A percentile compares a stretch with the other conserved stretches of the same genome.
phyloP scores from a whole-genome alignment of 2,888 invertebrate genomes.

The Laothoe populi region DNA sequence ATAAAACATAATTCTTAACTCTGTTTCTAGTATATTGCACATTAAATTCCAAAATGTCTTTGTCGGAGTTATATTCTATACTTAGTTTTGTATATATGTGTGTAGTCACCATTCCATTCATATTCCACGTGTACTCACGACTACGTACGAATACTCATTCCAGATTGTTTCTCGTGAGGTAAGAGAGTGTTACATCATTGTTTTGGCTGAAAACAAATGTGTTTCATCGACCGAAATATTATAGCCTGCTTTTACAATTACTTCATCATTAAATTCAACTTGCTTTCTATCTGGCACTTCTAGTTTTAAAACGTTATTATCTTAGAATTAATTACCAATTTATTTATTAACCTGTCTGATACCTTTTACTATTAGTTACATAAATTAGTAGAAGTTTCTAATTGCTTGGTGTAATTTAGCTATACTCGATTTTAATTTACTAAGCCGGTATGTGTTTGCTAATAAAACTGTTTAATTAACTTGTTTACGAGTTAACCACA shows the following conservation, averaged over 20 bases:
- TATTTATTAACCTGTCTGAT: background rate
- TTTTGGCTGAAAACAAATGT: conserved; percentile 6
- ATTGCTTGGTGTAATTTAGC: too few relatives aligned
- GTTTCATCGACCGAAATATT: conserved; percentile 13
- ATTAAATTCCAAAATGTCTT: too few relatives aligned
- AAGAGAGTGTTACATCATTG: conserved; percentile 8
- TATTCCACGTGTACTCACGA: background rate
- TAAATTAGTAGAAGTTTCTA: background rate
- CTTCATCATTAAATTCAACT: background rate
- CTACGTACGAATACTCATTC: background rate
- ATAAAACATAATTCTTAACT: too few relatives aligned
- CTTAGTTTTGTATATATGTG: background rate
- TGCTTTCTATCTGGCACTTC: background rate
- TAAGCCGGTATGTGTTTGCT: background rate
- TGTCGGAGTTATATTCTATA: too few relatives aligned
- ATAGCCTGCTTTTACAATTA: background rate
- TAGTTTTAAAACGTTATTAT: background rate
- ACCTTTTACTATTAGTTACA: background rate
- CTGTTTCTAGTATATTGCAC: too few relatives aligned
- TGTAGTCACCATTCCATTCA: background rate
- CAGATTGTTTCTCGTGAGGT: background rate
- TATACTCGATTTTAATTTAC: too few relatives aligned
- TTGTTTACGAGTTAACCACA: background rate
- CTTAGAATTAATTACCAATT: background rate
- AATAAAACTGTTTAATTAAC: background rate